Evolutionary conservation across 2,113 vertebrate species (phyloP).

Genomic region (Sturnira hondurensis): DNA sequence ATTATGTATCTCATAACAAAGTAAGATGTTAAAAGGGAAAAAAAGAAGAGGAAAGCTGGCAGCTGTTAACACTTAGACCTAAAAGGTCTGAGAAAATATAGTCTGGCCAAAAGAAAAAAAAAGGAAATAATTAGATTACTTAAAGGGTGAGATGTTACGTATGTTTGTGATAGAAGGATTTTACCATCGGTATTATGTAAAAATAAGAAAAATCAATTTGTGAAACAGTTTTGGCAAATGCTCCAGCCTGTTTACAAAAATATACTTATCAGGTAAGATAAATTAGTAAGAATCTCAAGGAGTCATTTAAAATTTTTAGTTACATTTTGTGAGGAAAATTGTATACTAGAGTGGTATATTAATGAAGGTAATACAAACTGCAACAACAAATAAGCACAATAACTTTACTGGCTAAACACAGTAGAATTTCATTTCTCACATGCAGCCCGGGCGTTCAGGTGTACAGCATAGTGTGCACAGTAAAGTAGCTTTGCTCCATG

Average conservation of each 20-base stretch:
- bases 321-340: not conserved
- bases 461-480: too few species aligned
- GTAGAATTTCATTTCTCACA: not conserved
- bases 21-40: not conserved
- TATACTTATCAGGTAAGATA: not conserved
- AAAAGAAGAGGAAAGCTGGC: not conserved
- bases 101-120: slow-evolving; percentile 1
- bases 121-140: not conserved
- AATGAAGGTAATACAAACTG: not conserved
- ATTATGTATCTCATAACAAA: not conserved
- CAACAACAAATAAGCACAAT: not conserved
- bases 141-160: not conserved
- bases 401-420: not conserved
- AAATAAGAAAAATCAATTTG: slow-evolving; percentile 21
- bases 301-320: slow-evolving; percentile 19
- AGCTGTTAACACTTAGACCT: not conserved
- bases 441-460: not conserved
- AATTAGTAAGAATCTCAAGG: not conserved
- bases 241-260: not conserved
- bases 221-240: not conserved
- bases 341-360: not conserved
- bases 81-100: slow-evolving; percentile 30
- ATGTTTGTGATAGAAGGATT: not conserved
- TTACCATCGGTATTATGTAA: not conserved
- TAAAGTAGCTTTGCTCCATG: not conserved